These are phyloP conservation scores for Conomelus anceps DNA, from an alignment of 2,888 invertebrate species.

Conservation along the genomic window DNA sequence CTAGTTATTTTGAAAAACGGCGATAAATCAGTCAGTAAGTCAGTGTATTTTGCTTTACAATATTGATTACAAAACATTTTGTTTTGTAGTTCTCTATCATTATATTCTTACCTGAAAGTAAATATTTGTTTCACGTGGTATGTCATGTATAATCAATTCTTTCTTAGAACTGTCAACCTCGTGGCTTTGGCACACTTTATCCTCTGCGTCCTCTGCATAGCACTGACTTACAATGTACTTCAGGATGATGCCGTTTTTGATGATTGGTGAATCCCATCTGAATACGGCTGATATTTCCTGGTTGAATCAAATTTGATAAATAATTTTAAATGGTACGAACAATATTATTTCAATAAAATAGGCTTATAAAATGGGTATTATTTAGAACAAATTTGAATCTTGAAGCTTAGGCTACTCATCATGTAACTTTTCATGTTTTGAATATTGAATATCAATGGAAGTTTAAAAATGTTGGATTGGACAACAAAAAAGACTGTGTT, in stretches of 20 bases:
- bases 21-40: too few relatives aligned
- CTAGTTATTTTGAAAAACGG: too few relatives aligned
- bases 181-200: conserved; percentile 46
- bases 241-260: conserved; percentile 65
- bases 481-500: too few relatives aligned
- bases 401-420: too few relatives aligned
- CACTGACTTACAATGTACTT: conserved; percentile 62
- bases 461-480: too few relatives aligned
- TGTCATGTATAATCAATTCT: conserved; percentile 51
- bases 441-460: too few relatives aligned
- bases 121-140: conserved; percentile 57
- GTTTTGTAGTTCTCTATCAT: too few relatives aligned
- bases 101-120: conserved; percentile 54
- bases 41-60: too few relatives aligned
- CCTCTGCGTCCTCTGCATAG: conserved; percentile 51
- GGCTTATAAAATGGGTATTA: neutral
- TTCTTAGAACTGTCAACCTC: conserved; percentile 43
- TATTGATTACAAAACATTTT: neutral
- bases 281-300: conserved; percentile 53
- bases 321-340: neutral
- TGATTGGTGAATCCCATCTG: conserved; percentile 72
- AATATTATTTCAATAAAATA: neutral
- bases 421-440: too few relatives aligned
- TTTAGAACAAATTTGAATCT: too few relatives aligned
- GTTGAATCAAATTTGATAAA: conserved; percentile 18